Base-by-base conservation (phyloP, 2,113 vertebrate genomes). In the Perognathus longimembris region DNA sequence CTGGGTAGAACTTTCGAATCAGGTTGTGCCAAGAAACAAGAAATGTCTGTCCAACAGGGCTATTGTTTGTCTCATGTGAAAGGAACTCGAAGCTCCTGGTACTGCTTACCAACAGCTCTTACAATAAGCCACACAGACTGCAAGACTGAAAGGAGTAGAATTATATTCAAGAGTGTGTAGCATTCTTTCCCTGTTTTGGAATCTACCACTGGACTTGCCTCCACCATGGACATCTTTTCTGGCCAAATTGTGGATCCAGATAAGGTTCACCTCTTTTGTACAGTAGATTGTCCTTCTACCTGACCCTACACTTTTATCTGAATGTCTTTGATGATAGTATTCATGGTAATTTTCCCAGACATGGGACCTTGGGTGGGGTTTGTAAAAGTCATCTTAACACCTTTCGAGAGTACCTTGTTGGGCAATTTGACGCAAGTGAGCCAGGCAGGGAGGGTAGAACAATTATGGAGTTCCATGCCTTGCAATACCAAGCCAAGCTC, bases 1-100 rank as follows among this genome's bases (percentile, higher is more conserved):
- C 78, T 92, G 84, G 84, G 97, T 77, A 83, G 82, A 85, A 36
- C 95, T 96, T 94, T 93, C 83, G 82, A 96, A 79, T 6, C 9
- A 88, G 86, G 74, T 71, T 80, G 79, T 86, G 50, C 59, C 70
- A 61, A 54, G 30, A 93, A 97, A 98, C 96, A 98, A 98, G 96
- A 96, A 96, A 73, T 7, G 0, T 97, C 97, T 98, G 97, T 98
- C 90, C 89, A 78, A 28, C 0, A 0, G 40, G 34, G 94, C 95
- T 93, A 91, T 97, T 98, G 96, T 97, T 93, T 40, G 26, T 77
- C 91, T 85, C 90, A 54, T 85, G 20, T 97, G 97, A 98, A 97
- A 98, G 93, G 96, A 96, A 22, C 94, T 0, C 0, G 0, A 34
- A 73, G 96, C 95, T 96, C 36, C 97, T 98, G 98, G 97, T 97